Evolutionary conservation across 1,140 invertebrate genomes (phyloP).

Genomic region (Chymomyza costata): DNA sequence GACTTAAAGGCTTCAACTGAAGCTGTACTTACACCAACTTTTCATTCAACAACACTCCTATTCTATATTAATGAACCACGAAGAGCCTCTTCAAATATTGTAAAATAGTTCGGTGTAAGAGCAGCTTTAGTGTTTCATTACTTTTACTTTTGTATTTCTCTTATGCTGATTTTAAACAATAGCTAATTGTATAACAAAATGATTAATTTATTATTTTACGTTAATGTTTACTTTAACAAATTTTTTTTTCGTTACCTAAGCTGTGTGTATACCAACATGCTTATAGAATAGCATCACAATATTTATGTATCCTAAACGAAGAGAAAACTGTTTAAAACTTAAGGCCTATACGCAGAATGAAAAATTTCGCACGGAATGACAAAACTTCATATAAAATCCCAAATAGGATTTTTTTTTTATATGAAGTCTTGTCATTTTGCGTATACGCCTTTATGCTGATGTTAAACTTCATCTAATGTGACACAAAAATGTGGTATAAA

Average conservation of each 20-base stretch:
- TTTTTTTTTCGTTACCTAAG: constrained; percentile 11
- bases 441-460: constrained; percentile 13
- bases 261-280: constrained; percentile 5
- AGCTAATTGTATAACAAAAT: background rate
- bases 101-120: constrained; percentile 1
- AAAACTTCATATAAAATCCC: too few species aligned
- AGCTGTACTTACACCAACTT: background rate
- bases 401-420: constrained; percentile 4
- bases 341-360: too few species aligned
- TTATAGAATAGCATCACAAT: constrained; percentile 6
- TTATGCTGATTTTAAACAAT: background rate
- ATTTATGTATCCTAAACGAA: too few species aligned
- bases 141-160: background rate
- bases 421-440: constrained; percentile 15
- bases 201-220: constrained; percentile 6
- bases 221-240: constrained; percentile 7
- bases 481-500: background rate
- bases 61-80: too few species aligned
- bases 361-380: too few species aligned
- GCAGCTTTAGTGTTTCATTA: background rate
- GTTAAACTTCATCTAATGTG: constrained; percentile 1
- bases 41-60: background rate
- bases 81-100: background rate
- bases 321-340: constrained; percentile 24
- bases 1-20: background rate